These are phyloP conservation scores for Campaea margaritaria DNA, from an alignment of 2,888 invertebrate species.

Conservation along the genomic window DNA sequence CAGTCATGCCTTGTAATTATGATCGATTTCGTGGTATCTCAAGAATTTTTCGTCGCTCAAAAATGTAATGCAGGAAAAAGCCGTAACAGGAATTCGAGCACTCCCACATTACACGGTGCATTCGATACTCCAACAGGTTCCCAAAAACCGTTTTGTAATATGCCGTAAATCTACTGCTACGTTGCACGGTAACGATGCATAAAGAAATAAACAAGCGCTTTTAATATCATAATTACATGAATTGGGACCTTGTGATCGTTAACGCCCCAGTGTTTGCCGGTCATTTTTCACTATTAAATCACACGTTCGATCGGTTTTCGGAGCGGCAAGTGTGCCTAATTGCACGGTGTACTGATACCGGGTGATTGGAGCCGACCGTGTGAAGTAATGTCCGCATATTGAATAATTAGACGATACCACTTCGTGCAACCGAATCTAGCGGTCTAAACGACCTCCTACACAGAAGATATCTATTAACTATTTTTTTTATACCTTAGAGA, in stretches of 20 bases:
- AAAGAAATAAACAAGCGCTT: constrained; percentile 65
- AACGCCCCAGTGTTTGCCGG: constrained; percentile 58
- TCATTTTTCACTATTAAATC: constrained; percentile 73
- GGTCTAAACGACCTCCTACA: neutral
- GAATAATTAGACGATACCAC: constrained; percentile 19
- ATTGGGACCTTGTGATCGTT: constrained; percentile 58
- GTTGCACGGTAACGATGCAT: constrained; percentile 52
- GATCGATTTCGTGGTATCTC: constrained; percentile 15
- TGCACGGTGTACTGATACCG: constrained; percentile 65
- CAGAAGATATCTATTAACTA: neutral
- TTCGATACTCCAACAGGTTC: constrained; percentile 44
- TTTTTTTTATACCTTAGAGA: neutral
- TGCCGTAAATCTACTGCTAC: constrained; percentile 57
- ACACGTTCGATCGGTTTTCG: constrained; percentile 59
- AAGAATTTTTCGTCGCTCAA: constrained; percentile 13
- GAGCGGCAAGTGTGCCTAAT: constrained; percentile 60
- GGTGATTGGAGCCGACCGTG: constrained; percentile 50
- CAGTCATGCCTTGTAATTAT: constrained; percentile 8
- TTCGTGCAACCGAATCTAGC: constrained; percentile 11
- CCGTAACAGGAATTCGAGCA: constrained; percentile 29
- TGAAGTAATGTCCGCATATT: constrained; percentile 34
- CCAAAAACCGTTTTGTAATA: constrained; percentile 60
- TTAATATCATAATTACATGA: constrained; percentile 70
- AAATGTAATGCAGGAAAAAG: constrained; percentile 28
- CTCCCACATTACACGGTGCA: constrained; percentile 30